phyloP scores from a whole-genome alignment of 2,888 invertebrate genomes.

The Scaptomyza parva region DNA sequence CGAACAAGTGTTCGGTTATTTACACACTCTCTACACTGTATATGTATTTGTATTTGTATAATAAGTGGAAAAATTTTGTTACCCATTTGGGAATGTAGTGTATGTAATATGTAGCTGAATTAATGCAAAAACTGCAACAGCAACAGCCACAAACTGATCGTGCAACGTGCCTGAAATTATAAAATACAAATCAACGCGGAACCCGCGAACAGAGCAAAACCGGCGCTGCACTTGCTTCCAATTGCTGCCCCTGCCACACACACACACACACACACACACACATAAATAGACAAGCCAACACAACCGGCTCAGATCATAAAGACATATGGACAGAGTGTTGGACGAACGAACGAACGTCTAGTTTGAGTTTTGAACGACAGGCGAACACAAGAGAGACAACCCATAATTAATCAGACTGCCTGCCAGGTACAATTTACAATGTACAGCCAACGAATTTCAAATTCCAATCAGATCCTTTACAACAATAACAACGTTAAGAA shows the following conservation, averaged over 20 bases:
- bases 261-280: slow-evolving; percentile 31
- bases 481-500: slow-evolving; percentile 18
- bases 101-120: slow-evolving; percentile 39
- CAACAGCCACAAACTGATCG: slow-evolving; percentile 47
- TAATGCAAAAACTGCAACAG: slow-evolving; percentile 38
- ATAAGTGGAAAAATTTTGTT: slow-evolving; percentile 49
- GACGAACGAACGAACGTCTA: slow-evolving; percentile 48
- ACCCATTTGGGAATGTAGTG: slow-evolving; percentile 23
- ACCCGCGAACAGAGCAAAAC: slow-evolving; percentile 46
- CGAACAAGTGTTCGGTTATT: slow-evolving; percentile 13
- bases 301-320: slow-evolving; percentile 56
- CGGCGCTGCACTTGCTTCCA: slow-evolving; percentile 59
- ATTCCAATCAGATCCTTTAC: slow-evolving; percentile 63
- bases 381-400: slow-evolving; percentile 69
- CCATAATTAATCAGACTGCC: slow-evolving; percentile 74
- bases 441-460: slow-evolving; percentile 58
- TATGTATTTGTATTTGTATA: not conserved
- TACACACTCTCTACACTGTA: not conserved
- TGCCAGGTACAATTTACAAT: slow-evolving; percentile 44
- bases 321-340: not conserved
- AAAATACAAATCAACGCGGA: slow-evolving; percentile 77
- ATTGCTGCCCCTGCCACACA: slow-evolving; percentile 33
- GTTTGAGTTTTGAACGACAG: slow-evolving; percentile 76
- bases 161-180: slow-evolving; percentile 77
- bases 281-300: no score